Conservation (phyloP, 2,797 vertebrate species). For the Streptopelia turtur region DNA sequence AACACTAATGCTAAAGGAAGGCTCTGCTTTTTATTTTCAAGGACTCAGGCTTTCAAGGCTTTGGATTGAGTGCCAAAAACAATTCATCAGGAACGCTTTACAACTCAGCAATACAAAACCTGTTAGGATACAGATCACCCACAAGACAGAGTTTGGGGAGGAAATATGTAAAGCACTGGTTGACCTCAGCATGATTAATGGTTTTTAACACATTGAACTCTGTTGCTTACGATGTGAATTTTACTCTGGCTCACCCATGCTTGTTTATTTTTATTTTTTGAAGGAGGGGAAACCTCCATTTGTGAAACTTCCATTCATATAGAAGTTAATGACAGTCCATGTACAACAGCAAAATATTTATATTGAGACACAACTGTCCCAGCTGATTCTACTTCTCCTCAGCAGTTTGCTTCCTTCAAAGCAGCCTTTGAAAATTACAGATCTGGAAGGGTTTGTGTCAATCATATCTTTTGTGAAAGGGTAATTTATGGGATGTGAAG, state of each 20-base stretch:
- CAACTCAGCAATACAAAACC: slow-evolving; percentile 77
- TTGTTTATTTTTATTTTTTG: slow-evolving; percentile 63
- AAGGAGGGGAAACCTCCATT: background rate
- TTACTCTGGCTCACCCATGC: slow-evolving; percentile 22
- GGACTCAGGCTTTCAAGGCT: slow-evolving; percentile 80
- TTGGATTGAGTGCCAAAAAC: slow-evolving; percentile 81
- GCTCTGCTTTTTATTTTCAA: slow-evolving; percentile 83
- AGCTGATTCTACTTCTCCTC: slow-evolving; percentile 3
- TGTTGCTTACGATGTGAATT: slow-evolving; percentile 53
- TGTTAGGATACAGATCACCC: slow-evolving; percentile 78
- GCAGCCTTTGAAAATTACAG: background rate
- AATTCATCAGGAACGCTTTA: slow-evolving; percentile 85
- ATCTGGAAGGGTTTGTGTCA: background rate
- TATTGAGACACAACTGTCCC: background rate
- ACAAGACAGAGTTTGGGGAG: slow-evolving; percentile 71
- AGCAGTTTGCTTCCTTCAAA: background rate
- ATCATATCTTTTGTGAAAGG: background rate
- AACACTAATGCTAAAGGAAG: slow-evolving; percentile 66
- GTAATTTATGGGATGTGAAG: background rate
- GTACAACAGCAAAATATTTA: slow-evolving; percentile 46
- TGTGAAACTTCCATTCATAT: slow-evolving; percentile 3
- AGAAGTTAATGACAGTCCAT: background rate
- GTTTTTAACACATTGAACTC: slow-evolving; percentile 79
- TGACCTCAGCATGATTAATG: slow-evolving; percentile 83
- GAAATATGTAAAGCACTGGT: slow-evolving; percentile 72